Evolutionary conservation across 2,888 invertebrate genomes (phyloP).

Genomic region (Pandemis heparana): DNA sequence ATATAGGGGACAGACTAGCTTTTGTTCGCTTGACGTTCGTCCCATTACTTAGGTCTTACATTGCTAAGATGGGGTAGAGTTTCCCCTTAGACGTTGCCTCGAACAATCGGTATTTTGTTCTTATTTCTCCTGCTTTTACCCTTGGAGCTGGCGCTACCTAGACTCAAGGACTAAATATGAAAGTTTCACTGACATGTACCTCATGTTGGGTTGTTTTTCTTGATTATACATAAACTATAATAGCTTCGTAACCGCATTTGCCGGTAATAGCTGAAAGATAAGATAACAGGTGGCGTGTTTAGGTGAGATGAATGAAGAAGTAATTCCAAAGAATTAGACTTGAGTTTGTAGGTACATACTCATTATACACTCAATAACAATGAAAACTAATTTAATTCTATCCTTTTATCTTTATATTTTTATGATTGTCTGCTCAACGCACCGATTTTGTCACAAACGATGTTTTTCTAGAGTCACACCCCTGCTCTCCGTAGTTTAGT

Average conservation of each 20-base stretch:
- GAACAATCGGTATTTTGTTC: neutral
- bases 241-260: neutral
- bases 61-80: neutral
- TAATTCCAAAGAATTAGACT: neutral
- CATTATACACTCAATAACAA: neutral
- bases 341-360: neutral
- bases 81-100: neutral
- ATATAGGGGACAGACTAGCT: neutral
- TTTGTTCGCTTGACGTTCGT: neutral
- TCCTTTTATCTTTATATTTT: too few species aligned
- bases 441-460: too few species aligned
- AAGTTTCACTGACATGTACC: too few species aligned
- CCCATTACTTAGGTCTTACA: neutral
- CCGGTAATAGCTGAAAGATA: conserved; percentile 10
- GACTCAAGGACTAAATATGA: neutral
- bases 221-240: neutral
- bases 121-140: neutral
- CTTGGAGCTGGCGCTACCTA: neutral
- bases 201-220: neutral
- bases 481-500: too few species aligned
- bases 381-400: too few species aligned
- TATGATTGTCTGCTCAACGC: too few species aligned
- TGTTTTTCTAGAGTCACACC: too few species aligned
- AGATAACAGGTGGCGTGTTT: conserved; percentile 2
- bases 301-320: conserved; percentile 9